phyloP scores from a whole-genome alignment of 1,140 invertebrate genomes.

The Cherax quadricarinatus region DNA sequence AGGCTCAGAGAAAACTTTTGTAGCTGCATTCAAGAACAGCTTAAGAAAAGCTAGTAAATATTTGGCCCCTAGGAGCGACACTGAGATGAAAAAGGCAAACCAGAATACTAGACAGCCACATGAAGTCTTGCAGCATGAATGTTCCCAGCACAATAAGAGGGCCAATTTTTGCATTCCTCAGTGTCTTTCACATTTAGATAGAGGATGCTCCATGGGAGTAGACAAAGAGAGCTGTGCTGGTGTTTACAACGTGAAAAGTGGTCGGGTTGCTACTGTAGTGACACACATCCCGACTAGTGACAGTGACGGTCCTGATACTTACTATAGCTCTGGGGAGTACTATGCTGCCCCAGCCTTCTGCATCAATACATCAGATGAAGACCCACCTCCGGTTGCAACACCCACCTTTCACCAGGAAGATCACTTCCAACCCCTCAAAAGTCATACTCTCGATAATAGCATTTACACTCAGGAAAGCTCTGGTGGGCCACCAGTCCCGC shows the following conservation, averaged over 20 bases:
- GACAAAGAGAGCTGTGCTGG: constrained; percentile 38
- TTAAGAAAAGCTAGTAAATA: constrained; percentile 70
- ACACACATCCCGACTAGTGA: constrained; percentile 24
- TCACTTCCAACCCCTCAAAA: background rate
- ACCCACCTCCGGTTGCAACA: background rate
- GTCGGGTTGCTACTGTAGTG: constrained; percentile 4
- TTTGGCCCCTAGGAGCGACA: constrained; percentile 53
- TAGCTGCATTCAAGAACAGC: constrained; percentile 72
- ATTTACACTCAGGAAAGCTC: background rate
- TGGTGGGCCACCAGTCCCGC: constrained; percentile 22
- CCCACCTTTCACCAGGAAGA: background rate
- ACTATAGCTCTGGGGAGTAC: constrained; percentile 66
- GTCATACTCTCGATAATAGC: background rate
- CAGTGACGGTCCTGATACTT: constrained; percentile 37
- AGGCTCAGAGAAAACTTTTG: constrained; percentile 56
- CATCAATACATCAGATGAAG: constrained; percentile 69
- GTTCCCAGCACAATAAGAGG: background rate
- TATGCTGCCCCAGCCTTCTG: constrained; percentile 69
- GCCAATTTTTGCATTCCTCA: background rate
- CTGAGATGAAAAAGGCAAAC: background rate
- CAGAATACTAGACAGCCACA: background rate
- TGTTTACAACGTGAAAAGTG: constrained; percentile 62
- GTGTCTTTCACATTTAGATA: background rate
- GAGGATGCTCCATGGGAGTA: background rate
- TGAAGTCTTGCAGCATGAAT: background rate